phyloP scores from a whole-genome alignment of 2,888 invertebrate species.

The Maniola hyperantus region DNA sequence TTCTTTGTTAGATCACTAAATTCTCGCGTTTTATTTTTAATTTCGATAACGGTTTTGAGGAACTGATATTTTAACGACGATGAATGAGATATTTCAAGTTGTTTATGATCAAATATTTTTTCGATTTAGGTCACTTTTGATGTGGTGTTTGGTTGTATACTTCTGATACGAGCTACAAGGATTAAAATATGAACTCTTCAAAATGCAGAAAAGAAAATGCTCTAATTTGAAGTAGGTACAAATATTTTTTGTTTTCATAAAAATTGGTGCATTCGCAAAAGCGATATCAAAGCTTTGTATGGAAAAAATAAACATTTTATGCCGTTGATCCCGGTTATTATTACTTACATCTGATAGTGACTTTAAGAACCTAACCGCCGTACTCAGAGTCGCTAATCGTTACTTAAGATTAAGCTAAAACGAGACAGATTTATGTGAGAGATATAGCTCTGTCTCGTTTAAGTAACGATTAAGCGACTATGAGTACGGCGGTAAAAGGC shows the following conservation, averaged over 20 bases:
- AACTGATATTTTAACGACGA: slow-evolving; percentile 4
- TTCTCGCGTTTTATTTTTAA: slow-evolving; percentile 7
- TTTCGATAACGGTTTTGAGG: background rate
- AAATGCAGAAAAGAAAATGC: background rate
- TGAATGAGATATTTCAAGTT: slow-evolving; percentile 1
- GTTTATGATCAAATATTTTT: slow-evolving; percentile 10
- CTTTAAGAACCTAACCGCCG: too few species aligned
- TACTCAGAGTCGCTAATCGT: too few species aligned
- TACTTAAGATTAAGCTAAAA: too few species aligned
- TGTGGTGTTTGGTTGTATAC: background rate
- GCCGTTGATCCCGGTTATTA: too few species aligned
- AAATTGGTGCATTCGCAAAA: too few species aligned
- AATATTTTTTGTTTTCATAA: background rate
- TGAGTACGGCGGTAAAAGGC: too few species aligned
- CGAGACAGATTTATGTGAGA: too few species aligned
- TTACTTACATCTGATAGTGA: too few species aligned
- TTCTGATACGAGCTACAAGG: background rate
- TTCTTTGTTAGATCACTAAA: background rate
- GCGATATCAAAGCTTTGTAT: too few species aligned
- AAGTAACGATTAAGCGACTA: too few species aligned
- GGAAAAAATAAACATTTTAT: too few species aligned
- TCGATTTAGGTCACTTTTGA: slow-evolving; percentile 8
- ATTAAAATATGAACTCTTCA: background rate
- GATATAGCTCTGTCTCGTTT: too few species aligned
- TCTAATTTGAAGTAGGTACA: background rate